Evolutionary conservation across 2,113 vertebrate species (phyloP).

Genomic region (Hemicordylus capensis): DNA sequence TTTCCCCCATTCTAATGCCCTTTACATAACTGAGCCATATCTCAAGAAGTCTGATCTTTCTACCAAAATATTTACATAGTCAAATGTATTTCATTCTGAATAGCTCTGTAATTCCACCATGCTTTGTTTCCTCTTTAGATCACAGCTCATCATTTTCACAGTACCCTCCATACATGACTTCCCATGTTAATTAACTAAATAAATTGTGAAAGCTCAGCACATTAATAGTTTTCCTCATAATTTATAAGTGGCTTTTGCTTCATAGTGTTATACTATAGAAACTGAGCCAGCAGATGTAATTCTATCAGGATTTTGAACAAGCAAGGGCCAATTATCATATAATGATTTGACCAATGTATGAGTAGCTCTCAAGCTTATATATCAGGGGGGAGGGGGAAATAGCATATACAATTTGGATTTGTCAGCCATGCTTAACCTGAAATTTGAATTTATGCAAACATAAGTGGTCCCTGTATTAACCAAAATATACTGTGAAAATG

Average conservation of each 20-base stretch:
- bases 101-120: neutral
- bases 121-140: conserved; percentile 19
- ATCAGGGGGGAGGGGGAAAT: neutral
- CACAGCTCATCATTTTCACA: conserved; percentile 15
- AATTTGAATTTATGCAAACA: neutral
- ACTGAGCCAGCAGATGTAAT: conserved; percentile 3
- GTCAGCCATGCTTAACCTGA: neutral
- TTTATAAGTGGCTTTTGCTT: neutral
- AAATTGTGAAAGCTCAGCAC: neutral
- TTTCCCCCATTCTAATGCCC: conserved; percentile 1
- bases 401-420: neutral
- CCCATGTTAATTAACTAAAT: conserved; percentile 19
- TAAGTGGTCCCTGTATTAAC: neutral
- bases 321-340: neutral
- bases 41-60: conserved; percentile 14
- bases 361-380: neutral
- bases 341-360: neutral
- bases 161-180: neutral
- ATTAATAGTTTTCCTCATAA: neutral
- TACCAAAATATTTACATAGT: conserved; percentile 37
- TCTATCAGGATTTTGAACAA: conserved; percentile 1
- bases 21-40: neutral
- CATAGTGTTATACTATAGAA: neutral
- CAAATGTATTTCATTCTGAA: conserved; percentile 1
- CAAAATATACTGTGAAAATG: neutral